Evolutionary conservation across 2,797 vertebrate genomes (phyloP).

Genomic region (Sebastes jordani): DNA sequence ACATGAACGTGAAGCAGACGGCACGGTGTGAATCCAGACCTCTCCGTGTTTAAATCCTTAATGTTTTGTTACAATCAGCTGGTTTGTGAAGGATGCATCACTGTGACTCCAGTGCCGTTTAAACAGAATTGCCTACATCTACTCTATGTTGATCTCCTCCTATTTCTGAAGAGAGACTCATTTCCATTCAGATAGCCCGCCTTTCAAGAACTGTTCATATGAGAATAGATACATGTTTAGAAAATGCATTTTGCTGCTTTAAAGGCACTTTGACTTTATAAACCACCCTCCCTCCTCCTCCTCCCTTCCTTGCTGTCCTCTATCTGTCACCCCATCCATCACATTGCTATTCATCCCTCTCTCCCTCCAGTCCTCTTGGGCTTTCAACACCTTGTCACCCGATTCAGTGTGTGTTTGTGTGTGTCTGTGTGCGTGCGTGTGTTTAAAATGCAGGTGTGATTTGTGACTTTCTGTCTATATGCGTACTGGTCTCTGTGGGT

Average conservation of each 20-base stretch:
- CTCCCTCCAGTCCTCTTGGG: constrained; percentile 43
- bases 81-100: background rate
- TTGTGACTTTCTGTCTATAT: constrained; percentile 32
- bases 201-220: background rate
- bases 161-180: background rate
- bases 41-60: background rate
- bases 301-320: constrained; percentile 42
- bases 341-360: constrained; percentile 51
- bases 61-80: background rate
- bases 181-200: background rate
- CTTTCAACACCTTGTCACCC: constrained; percentile 63
- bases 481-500: constrained; percentile 20
- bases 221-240: constrained; percentile 2
- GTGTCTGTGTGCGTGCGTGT: background rate
- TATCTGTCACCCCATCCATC: constrained; percentile 70
- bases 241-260: constrained; percentile 7
- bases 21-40: background rate
- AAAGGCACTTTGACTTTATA: constrained; percentile 26
- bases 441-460: constrained; percentile 30
- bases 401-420: constrained; percentile 9
- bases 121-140: background rate
- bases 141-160: background rate
- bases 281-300: background rate
- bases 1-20: no score
- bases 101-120: background rate